Conservation (phyloP, 2,113 vertebrate species). For the Xiphophorus couchianus region DNA sequence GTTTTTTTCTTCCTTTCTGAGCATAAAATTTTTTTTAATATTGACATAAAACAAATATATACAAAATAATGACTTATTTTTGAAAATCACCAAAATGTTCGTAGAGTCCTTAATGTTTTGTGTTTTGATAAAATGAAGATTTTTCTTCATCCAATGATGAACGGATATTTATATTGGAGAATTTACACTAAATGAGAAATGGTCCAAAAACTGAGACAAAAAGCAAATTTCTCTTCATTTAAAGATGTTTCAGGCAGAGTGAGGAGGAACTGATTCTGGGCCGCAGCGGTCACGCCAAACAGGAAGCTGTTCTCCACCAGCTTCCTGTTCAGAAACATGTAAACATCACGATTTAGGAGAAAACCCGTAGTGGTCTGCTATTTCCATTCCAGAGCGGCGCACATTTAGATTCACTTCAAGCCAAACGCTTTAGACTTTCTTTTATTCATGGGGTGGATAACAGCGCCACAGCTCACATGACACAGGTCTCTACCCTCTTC, state of each 20-base stretch:
- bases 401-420: not conserved
- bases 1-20: no score
- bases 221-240: not conserved
- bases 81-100: no score
- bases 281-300: not conserved
- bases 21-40: no score
- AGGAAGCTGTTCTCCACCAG: not conserved
- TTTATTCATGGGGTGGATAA: conserved; percentile 17
- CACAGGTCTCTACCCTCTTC: not conserved
- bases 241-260: no score
- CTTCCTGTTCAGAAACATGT: not conserved
- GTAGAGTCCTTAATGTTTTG: no score
- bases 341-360: not conserved
- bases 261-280: not conserved
- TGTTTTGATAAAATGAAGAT: no score
- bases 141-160: no score
- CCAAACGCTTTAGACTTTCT: not conserved
- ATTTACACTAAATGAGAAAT: not conserved
- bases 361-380: no score
- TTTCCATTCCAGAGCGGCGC: no score
- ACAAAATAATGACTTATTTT: no score
- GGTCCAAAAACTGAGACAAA: no score
- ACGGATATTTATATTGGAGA: not conserved
- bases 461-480: conserved; percentile 35
- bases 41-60: no score